phyloP scores from a whole-genome alignment of 2,888 invertebrate genomes.

The Yponomeuta sedellus region DNA sequence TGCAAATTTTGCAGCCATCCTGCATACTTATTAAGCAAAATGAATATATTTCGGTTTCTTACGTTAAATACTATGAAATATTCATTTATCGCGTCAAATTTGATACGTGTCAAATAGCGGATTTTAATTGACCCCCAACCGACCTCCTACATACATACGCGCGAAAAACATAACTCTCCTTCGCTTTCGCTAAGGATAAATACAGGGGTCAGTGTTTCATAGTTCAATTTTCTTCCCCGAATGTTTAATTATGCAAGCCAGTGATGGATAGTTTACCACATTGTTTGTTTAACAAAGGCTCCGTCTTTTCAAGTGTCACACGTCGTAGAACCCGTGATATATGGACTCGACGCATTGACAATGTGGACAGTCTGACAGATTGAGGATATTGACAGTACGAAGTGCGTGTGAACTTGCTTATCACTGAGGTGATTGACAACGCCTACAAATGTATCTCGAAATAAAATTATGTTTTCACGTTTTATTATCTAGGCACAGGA shows the following conservation, averaged over 20 bases:
- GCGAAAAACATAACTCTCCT: too few relatives aligned
- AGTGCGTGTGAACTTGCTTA: neutral
- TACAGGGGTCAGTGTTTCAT: too few relatives aligned
- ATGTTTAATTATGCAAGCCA: neutral
- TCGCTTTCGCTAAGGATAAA: too few relatives aligned
- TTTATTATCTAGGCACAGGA: too few relatives aligned
- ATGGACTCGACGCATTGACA: neutral
- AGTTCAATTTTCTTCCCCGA: neutral
- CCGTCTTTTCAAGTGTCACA: neutral
- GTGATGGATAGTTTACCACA: neutral
- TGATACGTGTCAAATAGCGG: too few relatives aligned
- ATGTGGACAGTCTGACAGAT: constrained; percentile 1
- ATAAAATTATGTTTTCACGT: neutral
- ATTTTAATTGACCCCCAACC: too few relatives aligned
- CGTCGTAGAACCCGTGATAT: neutral
- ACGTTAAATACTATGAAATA: too few relatives aligned
- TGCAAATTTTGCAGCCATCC: too few relatives aligned
- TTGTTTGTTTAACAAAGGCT: neutral
- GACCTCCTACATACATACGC: too few relatives aligned
- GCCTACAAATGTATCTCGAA: neutral
- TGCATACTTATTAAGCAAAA: too few relatives aligned
- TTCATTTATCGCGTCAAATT: too few relatives aligned
- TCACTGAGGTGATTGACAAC: neutral
- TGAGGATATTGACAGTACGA: neutral
- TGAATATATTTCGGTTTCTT: too few relatives aligned